These are phyloP conservation scores for Protobothrops flavoviridis DNA, from an alignment of 2,113 vertebrate genomes.

Conservation along the genomic window DNA sequence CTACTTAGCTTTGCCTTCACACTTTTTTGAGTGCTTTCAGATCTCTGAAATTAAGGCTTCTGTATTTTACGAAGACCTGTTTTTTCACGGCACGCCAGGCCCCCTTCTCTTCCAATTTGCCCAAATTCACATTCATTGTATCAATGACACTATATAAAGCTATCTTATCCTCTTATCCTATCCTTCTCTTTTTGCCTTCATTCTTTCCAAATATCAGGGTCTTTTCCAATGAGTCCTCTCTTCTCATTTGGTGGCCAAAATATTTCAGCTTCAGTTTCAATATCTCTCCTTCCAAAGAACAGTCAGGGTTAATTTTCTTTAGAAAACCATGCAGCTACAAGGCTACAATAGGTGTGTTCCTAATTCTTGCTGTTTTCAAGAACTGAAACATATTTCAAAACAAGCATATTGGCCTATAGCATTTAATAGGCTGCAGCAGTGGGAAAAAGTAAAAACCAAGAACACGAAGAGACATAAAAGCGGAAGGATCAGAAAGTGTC, in stretches of 20 bases:
- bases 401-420: conserved; percentile 2
- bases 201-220: too few relatives aligned
- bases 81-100: neutral
- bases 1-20: neutral
- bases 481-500: neutral
- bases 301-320: too few relatives aligned
- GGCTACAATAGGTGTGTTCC: neutral
- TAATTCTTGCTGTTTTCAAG: conserved; percentile 24
- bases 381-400: neutral
- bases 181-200: too few relatives aligned
- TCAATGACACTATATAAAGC: too few relatives aligned
- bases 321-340: neutral
- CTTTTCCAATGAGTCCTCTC: too few relatives aligned
- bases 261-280: too few relatives aligned
- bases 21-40: neutral
- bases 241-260: too few relatives aligned
- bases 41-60: neutral
- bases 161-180: too few relatives aligned
- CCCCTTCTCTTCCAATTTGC: too few relatives aligned
- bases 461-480: conserved; percentile 46
- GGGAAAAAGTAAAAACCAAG: conserved; percentile 48
- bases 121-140: too few relatives aligned
- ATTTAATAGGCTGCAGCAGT: conserved; percentile 40
- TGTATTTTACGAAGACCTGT: neutral
- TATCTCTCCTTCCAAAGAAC: too few relatives aligned